Conservation (phyloP, 2,888 invertebrate species). For the Tromatobia lineatoria region DNA sequence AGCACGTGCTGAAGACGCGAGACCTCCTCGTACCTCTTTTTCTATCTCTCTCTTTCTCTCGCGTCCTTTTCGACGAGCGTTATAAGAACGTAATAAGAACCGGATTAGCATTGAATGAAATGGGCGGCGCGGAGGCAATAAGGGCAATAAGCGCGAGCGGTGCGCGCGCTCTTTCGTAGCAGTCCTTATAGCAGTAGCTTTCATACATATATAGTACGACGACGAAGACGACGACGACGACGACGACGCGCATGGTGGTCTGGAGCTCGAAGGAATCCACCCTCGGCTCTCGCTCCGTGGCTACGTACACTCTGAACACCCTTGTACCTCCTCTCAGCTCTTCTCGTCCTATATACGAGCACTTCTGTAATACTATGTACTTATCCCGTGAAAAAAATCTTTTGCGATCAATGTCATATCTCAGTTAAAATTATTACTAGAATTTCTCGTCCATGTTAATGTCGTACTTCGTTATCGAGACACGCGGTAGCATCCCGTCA, state of each 20-base stretch:
- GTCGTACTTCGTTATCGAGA: neutral
- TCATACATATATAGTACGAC: slow-evolving; percentile 39
- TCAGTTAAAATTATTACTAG: neutral
- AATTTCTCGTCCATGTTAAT: neutral
- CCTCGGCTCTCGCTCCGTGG: slow-evolving; percentile 50
- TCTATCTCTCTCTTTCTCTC: slow-evolving; percentile 22
- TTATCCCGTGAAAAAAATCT: neutral
- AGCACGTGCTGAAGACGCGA: slow-evolving; percentile 71
- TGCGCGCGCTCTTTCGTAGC: slow-evolving; percentile 58
- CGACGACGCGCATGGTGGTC: slow-evolving; percentile 75
- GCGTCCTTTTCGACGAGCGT: slow-evolving; percentile 78
- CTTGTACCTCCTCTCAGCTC: slow-evolving; percentile 35
- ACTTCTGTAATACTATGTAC: slow-evolving; percentile 14
- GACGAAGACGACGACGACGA: neutral
- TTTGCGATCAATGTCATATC: neutral
- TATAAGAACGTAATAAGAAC: slow-evolving; percentile 84
- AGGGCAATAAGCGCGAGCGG: slow-evolving; percentile 76
- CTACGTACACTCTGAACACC: slow-evolving; percentile 58
- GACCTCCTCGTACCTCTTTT: slow-evolving; percentile 32
- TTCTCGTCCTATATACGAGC: slow-evolving; percentile 7
- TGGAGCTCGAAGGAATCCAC: slow-evolving; percentile 67
- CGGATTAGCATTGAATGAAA: slow-evolving; percentile 85
- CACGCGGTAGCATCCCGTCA: too few species aligned
- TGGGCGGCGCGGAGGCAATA: slow-evolving; percentile 79
- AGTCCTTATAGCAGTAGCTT: slow-evolving; percentile 51